phyloP scores from a whole-genome alignment of 1,140 invertebrate genomes.

The Hesperophylax magnus region DNA sequence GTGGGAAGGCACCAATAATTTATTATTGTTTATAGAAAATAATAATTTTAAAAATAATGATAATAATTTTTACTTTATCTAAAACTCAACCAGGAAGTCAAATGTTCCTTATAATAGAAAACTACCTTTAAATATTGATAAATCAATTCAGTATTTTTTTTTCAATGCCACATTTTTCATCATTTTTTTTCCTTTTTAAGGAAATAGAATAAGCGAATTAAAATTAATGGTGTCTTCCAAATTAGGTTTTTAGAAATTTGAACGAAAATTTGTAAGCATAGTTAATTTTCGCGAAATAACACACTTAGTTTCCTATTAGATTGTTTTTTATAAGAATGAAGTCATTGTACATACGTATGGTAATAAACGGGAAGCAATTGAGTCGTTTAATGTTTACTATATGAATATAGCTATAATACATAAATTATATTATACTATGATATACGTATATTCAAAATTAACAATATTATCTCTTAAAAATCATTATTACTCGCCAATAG shows the following conservation, averaged over 20 bases:
- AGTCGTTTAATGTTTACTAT: constrained; percentile 20
- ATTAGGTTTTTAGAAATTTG: constrained; percentile 35
- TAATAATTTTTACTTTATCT: too few species aligned
- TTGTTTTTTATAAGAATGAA: background rate
- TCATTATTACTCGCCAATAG: too few species aligned
- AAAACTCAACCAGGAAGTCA: too few species aligned
- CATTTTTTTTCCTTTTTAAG: too few species aligned
- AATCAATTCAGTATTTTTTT: too few species aligned
- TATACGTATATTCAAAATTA: constrained; percentile 1
- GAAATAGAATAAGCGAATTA: too few species aligned
- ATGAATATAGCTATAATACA: background rate
- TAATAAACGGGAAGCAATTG: constrained; percentile 11
- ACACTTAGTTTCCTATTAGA: background rate
- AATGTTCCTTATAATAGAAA: too few species aligned
- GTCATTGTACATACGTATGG: constrained; percentile 7
- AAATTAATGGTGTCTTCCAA: constrained; percentile 30
- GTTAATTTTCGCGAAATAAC: background rate
- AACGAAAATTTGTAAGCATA: background rate
- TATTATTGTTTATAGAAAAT: background rate
- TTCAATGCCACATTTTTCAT: too few species aligned
- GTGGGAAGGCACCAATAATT: constrained; percentile 13
- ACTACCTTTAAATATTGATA: too few species aligned
- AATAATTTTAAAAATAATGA: too few species aligned
- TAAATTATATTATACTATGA: background rate
- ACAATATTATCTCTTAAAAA: too few species aligned